phyloP scores from a whole-genome alignment of 2,888 invertebrate species.

The Xestobium rufovillosum region DNA sequence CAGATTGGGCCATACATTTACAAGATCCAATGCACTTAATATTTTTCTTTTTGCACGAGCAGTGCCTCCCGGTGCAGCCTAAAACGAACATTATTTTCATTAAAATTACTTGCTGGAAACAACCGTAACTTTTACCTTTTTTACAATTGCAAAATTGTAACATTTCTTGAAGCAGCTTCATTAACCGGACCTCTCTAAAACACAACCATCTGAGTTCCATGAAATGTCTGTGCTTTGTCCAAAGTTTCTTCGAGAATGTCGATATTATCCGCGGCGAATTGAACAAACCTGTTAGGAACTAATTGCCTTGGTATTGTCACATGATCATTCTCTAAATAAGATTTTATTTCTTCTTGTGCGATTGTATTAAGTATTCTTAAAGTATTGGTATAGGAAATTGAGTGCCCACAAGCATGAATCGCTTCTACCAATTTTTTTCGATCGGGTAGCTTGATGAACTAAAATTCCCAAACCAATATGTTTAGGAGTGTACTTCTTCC shows the following conservation, averaged over 20 bases:
- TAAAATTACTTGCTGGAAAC: too few relatives aligned
- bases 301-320: slow-evolving; percentile 18
- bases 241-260: slow-evolving; percentile 22
- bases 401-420: slow-evolving; percentile 15
- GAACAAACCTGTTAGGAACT: too few relatives aligned
- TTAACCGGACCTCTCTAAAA: too few relatives aligned
- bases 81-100: too few relatives aligned
- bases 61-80: too few relatives aligned
- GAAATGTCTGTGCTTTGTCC: slow-evolving; percentile 21
- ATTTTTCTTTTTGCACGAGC: too few relatives aligned
- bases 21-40: too few relatives aligned
- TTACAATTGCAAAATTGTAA: too few relatives aligned
- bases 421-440: slow-evolving; percentile 15
- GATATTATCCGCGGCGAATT: too few relatives aligned
- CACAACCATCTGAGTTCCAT: slow-evolving; percentile 21
- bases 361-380: slow-evolving; percentile 15
- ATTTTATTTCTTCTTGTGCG: slow-evolving; percentile 20
- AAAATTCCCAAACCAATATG: slow-evolving; percentile 15
- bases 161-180: too few relatives aligned
- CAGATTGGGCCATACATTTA: too few relatives aligned
- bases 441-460: slow-evolving; percentile 12
- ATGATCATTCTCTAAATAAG: slow-evolving; percentile 13
- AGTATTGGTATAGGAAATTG: slow-evolving; percentile 15
- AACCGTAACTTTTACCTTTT: too few relatives aligned
- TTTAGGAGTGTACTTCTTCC: slow-evolving; percentile 15